Evolutionary conservation across 2,888 invertebrate species (phyloP).

Genomic region (Arctia plantaginis): DNA sequence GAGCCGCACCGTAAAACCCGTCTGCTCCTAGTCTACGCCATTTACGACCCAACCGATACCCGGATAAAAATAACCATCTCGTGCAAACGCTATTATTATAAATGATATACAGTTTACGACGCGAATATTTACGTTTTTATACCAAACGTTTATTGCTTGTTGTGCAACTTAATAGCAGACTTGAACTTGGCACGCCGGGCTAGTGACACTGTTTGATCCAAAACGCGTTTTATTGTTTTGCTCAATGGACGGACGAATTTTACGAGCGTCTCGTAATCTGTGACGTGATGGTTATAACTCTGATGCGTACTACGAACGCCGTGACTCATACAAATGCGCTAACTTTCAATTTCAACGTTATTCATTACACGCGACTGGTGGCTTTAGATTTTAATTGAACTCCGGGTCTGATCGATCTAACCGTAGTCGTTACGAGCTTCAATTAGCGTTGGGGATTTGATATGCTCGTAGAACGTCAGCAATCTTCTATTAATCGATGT

Average conservation of each 20-base stretch:
- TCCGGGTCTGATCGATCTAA: slow-evolving; percentile 32
- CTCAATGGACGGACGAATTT: slow-evolving; percentile 83
- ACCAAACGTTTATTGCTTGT: slow-evolving; percentile 80
- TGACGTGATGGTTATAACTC: slow-evolving; percentile 74
- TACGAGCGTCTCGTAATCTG: slow-evolving; percentile 81
- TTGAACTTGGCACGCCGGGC: slow-evolving; percentile 80
- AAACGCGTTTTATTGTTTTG: slow-evolving; percentile 84
- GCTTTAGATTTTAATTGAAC: slow-evolving; percentile 41
- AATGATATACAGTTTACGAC: slow-evolving; percentile 67
- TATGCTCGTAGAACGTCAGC: slow-evolving; percentile 48
- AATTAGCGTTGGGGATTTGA: slow-evolving; percentile 44
- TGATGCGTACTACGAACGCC: slow-evolving; percentile 69
- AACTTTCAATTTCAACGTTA: slow-evolving; percentile 74
- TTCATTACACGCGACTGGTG: slow-evolving; percentile 40
- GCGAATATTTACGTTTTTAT: slow-evolving; percentile 81
- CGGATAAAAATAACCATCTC: slow-evolving; percentile 82
- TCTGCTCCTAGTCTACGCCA: slow-evolving; percentile 82
- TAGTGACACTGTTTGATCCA: slow-evolving; percentile 85
- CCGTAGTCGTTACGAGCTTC: slow-evolving; percentile 29
- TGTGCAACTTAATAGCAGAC: slow-evolving; percentile 84
- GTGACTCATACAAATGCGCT: slow-evolving; percentile 71
- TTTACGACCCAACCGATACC: slow-evolving; percentile 79
- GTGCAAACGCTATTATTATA: slow-evolving; percentile 64
- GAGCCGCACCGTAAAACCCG: slow-evolving; percentile 74
- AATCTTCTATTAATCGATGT: slow-evolving; percentile 38